Base-by-base conservation (phyloP, 1,140 invertebrate species). In the Drosophila eugracilis region DNA sequence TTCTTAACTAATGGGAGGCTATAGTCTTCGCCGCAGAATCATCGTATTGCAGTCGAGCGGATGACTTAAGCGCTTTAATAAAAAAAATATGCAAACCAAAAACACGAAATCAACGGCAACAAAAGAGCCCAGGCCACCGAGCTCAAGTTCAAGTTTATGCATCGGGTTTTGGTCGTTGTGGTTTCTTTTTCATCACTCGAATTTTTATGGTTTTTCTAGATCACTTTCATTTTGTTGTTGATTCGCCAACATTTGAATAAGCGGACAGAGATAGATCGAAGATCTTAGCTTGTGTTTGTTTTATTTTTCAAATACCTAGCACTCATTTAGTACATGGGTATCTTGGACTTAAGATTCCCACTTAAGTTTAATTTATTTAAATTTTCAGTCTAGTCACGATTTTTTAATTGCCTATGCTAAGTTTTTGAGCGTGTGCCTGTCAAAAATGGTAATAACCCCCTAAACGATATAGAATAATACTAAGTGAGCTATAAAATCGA, bases 171-270 rank as follows among this genome's bases (percentile, higher is more conserved):
- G 59, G 17, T 34, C 26, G 41, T 19, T 19, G 28, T 9, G 41
- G 45, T 32, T 59, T 67, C 9, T 49, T 44, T 34, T 49, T 34
- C 22, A 28, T 52, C 15, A 14, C 15, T 53, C 42, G 15, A 22
- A 32, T 73, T 72, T 72, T 54, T 62, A 73, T 73, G 57, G 57
- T 49, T 73, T 73, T 73, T 73, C 70, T 73, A 73, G 70, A 73
- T 73, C 70, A 73, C 70, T 73, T 73, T 73, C 70, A 73, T 73
- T 73, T 73, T 73, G 69, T 73, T 73, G 70, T 73, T 63, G 70
- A 73, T 52, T 63, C 30, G 34, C 41, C 9, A 39, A 52, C 19
- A 59, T 52, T 44, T 42, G 26, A 30, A 59, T 70, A 71, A 57
- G 49, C 3, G 21, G 54, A 58, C 44, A 45, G 19, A 58, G 49